Conservation (phyloP, 2,888 invertebrate species). For the Drosophila longiperda region DNA sequence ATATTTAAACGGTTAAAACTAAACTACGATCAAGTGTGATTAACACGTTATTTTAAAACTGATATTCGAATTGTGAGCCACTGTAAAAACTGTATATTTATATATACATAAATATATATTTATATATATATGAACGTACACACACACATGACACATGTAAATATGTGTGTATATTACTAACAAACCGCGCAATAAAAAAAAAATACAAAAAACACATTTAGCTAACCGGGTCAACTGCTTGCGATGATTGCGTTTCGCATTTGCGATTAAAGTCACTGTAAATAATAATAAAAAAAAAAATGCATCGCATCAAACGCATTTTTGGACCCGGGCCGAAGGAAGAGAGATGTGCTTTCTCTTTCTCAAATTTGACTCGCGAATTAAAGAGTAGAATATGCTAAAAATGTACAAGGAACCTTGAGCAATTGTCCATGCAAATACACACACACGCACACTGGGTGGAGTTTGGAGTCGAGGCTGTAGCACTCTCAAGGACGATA, state of each 20-base stretch:
- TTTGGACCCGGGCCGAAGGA: background rate
- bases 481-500: conserved; percentile 42
- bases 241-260: conserved; percentile 46
- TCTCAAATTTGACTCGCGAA: conserved; percentile 9
- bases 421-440: conserved; percentile 51
- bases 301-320: conserved; percentile 38
- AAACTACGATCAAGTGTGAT: background rate
- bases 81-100: background rate
- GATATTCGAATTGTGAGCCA: background rate
- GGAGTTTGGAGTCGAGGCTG: conserved; percentile 54
- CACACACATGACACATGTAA: background rate
- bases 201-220: conserved; percentile 28
- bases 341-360: conserved; percentile 6
- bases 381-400: conserved; percentile 1
- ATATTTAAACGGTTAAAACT: background rate
- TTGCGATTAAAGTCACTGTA: conserved; percentile 41
- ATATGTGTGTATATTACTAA: background rate
- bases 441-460: conserved; percentile 18
- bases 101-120: background rate
- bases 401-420: conserved; percentile 38
- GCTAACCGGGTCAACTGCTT: conserved; percentile 56
- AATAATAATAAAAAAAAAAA: conserved; percentile 9
- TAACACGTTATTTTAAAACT: background rate
- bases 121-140: background rate
- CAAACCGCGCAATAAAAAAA: conserved; percentile 19